A percentile compares a stretch with the other conserved stretches of the same genome.
phyloP scores from a whole-genome alignment of 1,140 invertebrate species.

The Cotesia vestalis region DNA sequence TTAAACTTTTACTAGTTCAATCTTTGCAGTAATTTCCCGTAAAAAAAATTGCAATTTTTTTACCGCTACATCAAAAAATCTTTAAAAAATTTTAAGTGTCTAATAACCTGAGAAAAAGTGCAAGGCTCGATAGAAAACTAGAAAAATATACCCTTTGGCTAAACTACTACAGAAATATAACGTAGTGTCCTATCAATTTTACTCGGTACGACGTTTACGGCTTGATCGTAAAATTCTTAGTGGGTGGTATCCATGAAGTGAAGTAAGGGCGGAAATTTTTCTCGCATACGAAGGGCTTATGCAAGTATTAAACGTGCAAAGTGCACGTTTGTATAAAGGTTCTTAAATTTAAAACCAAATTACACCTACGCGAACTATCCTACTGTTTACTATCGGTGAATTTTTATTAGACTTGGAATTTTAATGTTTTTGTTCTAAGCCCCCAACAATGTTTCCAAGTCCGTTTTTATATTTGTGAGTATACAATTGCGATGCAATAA shows the following conservation, averaged over 20 bases:
- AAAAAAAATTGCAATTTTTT: too few relatives aligned
- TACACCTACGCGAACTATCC: slow-evolving; percentile 15
- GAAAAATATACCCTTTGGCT: slow-evolving; percentile 11
- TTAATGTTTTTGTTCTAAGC: too few relatives aligned
- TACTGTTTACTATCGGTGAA: background rate
- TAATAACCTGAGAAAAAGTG: background rate
- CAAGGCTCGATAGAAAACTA: background rate
- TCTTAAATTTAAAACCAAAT: background rate
- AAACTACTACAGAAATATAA: slow-evolving; percentile 30
- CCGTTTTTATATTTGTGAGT: too few relatives aligned
- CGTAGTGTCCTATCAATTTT: slow-evolving; percentile 58
- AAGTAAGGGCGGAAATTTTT: slow-evolving; percentile 47
- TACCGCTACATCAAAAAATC: too few relatives aligned
- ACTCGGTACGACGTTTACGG: slow-evolving; percentile 55
- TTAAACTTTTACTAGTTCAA: too few relatives aligned
- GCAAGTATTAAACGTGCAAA: slow-evolving; percentile 36
- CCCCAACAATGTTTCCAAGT: too few relatives aligned
- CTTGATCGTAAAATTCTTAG: slow-evolving; percentile 53
- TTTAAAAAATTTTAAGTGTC: background rate
- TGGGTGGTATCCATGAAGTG: slow-evolving; percentile 41
- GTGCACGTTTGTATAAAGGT: background rate
- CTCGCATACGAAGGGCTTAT: slow-evolving; percentile 44
- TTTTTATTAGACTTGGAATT: too few relatives aligned
- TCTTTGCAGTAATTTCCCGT: too few relatives aligned
- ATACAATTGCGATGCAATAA: background rate